Evolutionary conservation across 2,797 vertebrate genomes (phyloP).

Genomic region (Falco naumanni): DNA sequence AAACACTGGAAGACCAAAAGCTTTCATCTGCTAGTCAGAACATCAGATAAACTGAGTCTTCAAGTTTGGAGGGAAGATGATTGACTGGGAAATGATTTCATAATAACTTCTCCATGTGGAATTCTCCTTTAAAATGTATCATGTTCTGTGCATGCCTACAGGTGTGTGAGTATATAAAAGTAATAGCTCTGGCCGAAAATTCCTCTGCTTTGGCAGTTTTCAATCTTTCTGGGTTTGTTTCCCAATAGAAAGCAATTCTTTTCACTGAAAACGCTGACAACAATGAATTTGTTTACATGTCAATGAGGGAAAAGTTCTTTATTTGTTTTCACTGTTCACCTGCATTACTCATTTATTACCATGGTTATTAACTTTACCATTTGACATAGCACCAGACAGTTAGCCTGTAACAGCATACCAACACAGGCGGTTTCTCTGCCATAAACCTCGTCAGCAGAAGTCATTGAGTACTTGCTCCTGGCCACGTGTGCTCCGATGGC

Average conservation of each 20-base stretch:
- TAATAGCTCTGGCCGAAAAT: conserved; percentile 40
- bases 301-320: not conserved
- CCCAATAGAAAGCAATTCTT: conserved; percentile 34
- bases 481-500: rapidly evolving
- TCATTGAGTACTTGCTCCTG: not conserved
- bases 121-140: conserved; percentile 48
- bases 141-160: conserved; percentile 31
- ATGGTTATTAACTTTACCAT: not conserved
- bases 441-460: not conserved
- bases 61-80: conserved; percentile 24
- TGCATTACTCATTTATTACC: not conserved
- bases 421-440: not conserved
- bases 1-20: conserved; percentile 35
- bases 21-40: conserved; percentile 29
- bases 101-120: conserved; percentile 41
- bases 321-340: not conserved
- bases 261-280: not conserved
- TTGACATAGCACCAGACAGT: not conserved
- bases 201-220: conserved; percentile 47
- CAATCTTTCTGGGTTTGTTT: conserved; percentile 47
- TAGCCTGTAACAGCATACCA: not conserved
- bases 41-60: conserved; percentile 14
- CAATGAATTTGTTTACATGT: conserved; percentile 47
- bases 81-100: conserved; percentile 62
- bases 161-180: conserved; percentile 53